Base-by-base conservation (phyloP, 2,113 vertebrate genomes). In the Strix uralensis region DNA sequence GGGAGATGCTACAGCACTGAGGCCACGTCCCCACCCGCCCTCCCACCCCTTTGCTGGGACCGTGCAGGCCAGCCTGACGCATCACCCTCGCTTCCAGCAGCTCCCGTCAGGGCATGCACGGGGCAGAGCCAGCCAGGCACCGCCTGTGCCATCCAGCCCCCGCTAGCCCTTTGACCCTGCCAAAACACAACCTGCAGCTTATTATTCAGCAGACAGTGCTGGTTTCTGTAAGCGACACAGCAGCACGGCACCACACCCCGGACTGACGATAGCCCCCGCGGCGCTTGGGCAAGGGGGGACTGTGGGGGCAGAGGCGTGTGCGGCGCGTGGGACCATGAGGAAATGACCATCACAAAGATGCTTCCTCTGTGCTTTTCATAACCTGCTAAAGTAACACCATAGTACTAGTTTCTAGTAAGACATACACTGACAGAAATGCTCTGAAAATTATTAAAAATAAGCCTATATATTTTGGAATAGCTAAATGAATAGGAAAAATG, bases 121-220 rank as follows among this genome's bases (percentile, higher is more conserved):
- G 4, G 54, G 6, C 18, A 36, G 9, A 32, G 47, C 21, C 34
- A 10, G 69, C 46, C 14, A 51, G 38, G 62, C 38, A 30, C 1
- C 3, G 62, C 40, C 62, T 3, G 6, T 30, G 62, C 13, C 3
- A 32, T 23, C 40, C 65, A 15, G 27, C 40, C n/a, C 38, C 61
- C 17, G 14, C 7, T 36, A 18, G 7, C 20, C 51, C 59, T 9
- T 13, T 3, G 51, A 57, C 15, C 14, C 51, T 6, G 2, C 34
- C 10, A 5, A 49, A n/a, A 49, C 5, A 8, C 4, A 19, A 2
- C 4, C 5, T 25, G 38, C 22, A 4, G 10, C 22, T 52, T 9
- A 0, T 5, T 9, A 1, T 16, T 27, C 52, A 18, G 46, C 44
- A 18, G 16, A 1, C 34, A 36, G 62, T 2, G 34, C 47, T 26